Evolutionary conservation across 2,113 vertebrate species (phyloP).

Genomic region (Lophochroa leadbeateri): DNA sequence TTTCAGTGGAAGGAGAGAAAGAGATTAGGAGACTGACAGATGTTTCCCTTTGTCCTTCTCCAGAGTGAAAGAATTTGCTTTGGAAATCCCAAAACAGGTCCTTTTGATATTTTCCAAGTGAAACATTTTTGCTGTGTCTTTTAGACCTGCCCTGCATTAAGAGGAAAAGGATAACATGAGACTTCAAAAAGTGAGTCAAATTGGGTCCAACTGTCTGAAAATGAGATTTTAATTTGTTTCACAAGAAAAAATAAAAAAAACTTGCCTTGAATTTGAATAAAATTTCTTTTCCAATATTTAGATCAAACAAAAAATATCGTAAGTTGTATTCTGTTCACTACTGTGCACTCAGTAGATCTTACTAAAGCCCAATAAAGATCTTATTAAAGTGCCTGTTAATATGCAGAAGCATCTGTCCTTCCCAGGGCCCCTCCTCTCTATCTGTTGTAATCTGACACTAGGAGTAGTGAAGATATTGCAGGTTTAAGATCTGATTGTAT

Average conservation of each 20-base stretch:
- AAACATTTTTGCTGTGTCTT: constrained; percentile 3
- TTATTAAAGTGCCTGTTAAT: not conserved
- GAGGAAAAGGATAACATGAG: not conserved
- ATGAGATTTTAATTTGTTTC: not conserved
- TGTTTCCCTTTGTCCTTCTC: constrained; percentile 18
- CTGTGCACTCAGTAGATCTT: not conserved
- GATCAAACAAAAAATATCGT: not conserved
- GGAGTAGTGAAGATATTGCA: not conserved
- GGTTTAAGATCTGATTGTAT: not conserved
- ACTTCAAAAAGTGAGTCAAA: not conserved
- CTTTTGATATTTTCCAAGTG: constrained; percentile 1
- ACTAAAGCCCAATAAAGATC: not conserved
- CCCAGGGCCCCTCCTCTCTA: not conserved
- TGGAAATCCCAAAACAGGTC: not conserved
- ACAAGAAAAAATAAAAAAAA: not conserved
- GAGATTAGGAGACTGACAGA: not conserved
- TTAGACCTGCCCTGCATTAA: not conserved
- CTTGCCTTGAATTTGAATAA: not conserved
- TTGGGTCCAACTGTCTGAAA: not conserved
- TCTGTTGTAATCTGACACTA: not conserved
- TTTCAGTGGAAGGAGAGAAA: constrained; percentile 7
- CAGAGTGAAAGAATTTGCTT: not conserved
- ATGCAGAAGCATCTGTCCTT: not conserved
- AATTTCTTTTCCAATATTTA: not conserved
- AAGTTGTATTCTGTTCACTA: not conserved